Evolutionary conservation across 2,888 invertebrate species (phyloP).

Genomic region (Horisme vitalbata): DNA sequence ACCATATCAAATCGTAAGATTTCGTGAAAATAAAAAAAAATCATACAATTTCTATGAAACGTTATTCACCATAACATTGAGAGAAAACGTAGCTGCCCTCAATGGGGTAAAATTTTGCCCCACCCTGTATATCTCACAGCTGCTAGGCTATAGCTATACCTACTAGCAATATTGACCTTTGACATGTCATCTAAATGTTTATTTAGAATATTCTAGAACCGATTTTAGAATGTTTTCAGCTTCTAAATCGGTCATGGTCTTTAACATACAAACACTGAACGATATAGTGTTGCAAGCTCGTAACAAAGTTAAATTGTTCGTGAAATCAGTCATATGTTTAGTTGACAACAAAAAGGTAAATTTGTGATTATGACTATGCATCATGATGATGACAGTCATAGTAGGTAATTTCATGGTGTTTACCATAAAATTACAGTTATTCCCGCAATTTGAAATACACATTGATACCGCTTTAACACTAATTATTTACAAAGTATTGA

Average conservation of each 20-base stretch:
- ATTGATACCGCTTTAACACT: background rate
- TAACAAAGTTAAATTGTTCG: slow-evolving; percentile 33
- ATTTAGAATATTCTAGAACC: slow-evolving; percentile 5
- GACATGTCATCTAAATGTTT: slow-evolving; percentile 13
- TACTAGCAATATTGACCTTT: slow-evolving; percentile 12
- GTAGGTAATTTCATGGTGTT: too few species aligned
- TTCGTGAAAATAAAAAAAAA: too few species aligned
- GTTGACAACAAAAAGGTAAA: slow-evolving; percentile 25
- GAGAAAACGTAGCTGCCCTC: too few species aligned
- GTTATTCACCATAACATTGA: background rate
- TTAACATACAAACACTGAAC: slow-evolving; percentile 9
- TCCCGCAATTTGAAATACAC: too few species aligned
- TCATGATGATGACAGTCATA: background rate
- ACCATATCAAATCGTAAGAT: too few species aligned
- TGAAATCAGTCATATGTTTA: slow-evolving; percentile 32
- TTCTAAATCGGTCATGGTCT: slow-evolving; percentile 18
- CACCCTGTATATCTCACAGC: too few species aligned
- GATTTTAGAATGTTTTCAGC: slow-evolving; percentile 6
- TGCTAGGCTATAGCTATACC: background rate
- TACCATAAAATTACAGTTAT: too few species aligned
- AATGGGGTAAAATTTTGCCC: too few species aligned
- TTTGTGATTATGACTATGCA: slow-evolving; percentile 12
- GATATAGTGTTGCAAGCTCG: slow-evolving; percentile 25
- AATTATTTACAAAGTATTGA: too few species aligned
- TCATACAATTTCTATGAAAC: too few species aligned